These are phyloP conservation scores for Schlechtendalia chinensis DNA, from an alignment of 1,140 invertebrate species.

Conservation along the genomic window DNA sequence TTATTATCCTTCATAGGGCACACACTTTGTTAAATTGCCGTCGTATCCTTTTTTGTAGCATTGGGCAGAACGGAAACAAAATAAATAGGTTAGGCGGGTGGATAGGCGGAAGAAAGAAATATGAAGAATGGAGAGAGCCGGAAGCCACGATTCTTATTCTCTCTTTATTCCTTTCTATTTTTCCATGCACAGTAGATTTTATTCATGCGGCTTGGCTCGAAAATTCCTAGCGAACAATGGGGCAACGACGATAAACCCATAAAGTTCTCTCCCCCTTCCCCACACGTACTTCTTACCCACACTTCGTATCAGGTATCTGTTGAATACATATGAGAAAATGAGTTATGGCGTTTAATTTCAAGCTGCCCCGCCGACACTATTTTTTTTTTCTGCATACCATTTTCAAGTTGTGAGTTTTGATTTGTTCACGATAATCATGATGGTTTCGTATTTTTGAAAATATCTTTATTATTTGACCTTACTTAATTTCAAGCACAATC, in stretches of 20 bases:
- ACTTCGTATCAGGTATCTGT: conserved; percentile 23
- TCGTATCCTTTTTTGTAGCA: conserved; percentile 19
- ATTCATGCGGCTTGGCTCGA: conserved; percentile 31
- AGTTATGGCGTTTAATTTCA: conserved; percentile 37
- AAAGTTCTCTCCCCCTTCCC: neutral
- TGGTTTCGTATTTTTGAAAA: no score
- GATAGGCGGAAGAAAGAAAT: conserved; percentile 8
- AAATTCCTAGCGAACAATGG: conserved; percentile 46
- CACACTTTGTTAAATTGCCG: conserved; percentile 39
- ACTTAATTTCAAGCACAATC: no score
- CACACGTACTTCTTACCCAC: neutral
- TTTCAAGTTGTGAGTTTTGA: neutral
- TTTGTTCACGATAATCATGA: neutral
- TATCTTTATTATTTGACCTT: no score
- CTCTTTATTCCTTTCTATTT: conserved; percentile 9
- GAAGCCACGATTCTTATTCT: conserved; percentile 45
- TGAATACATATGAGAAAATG: conserved; percentile 41
- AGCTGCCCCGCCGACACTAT: neutral
- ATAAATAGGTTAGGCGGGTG: neutral
- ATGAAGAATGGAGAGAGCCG: conserved; percentile 41
- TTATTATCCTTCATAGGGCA: conserved; percentile 28
- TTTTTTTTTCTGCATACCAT: neutral
- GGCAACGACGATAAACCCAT: conserved; percentile 30
- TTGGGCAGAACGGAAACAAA: conserved; percentile 13
- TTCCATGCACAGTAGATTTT: conserved; percentile 30